Percentiles rank a stretch among this genome's conserved stretches.
phyloP scores from a whole-genome alignment of 2,888 invertebrate genomes.

The Campaea margaritaria region DNA sequence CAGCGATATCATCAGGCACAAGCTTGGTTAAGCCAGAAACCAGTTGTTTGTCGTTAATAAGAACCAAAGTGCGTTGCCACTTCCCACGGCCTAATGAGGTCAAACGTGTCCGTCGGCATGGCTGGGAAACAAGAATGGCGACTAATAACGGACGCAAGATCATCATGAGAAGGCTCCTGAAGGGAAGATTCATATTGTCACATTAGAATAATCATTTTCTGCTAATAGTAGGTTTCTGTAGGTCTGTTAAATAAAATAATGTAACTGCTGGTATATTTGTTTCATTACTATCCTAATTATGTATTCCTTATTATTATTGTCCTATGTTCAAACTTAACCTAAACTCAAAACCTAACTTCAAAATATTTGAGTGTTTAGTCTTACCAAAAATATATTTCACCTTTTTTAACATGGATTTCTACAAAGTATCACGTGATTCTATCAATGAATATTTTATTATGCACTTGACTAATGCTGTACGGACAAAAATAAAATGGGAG shows the following conservation, averaged over 20 bases:
- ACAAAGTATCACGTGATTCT: too few species aligned
- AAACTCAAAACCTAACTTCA: too few species aligned
- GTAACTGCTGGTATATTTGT: not conserved
- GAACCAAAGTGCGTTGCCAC: conserved; percentile 86
- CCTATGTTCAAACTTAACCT: too few species aligned
- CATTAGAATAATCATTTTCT: conserved; percentile 80
- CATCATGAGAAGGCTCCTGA: conserved; percentile 91
- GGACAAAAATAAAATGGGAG: too few species aligned
- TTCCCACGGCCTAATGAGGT: conserved; percentile 91
- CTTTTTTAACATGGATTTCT: too few species aligned
- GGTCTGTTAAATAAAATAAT: not conserved
- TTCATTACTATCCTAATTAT: too few species aligned
- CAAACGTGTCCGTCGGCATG: conserved; percentile 88
- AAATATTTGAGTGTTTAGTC: too few species aligned
- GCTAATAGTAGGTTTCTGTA: not conserved
- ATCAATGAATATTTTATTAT: too few species aligned
- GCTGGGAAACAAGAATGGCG: conserved; percentile 89
- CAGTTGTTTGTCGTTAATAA: conserved; percentile 62
- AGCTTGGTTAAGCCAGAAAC: conserved; percentile 65
- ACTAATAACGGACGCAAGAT: conserved; percentile 88
- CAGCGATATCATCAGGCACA: conserved; percentile 48
- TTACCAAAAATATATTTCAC: too few species aligned
- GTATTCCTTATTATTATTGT: too few species aligned
- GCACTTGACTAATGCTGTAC: too few species aligned
- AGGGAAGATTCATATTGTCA: conserved; percentile 88